Conservation (phyloP, 2,888 invertebrate species). For the Macaria notata region DNA sequence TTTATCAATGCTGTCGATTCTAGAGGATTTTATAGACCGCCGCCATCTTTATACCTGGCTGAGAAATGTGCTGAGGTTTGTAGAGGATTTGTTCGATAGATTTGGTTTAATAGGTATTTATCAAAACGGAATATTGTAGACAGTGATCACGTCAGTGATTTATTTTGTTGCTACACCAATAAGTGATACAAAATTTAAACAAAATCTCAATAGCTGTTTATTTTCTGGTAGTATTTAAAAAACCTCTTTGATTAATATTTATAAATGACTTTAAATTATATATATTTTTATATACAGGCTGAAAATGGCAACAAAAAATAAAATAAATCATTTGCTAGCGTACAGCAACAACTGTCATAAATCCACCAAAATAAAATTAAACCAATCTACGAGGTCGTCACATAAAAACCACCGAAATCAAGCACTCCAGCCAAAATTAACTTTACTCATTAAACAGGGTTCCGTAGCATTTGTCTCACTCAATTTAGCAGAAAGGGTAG, state of each 20-base stretch:
- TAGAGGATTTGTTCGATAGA: not conserved
- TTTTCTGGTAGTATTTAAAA: too few species aligned
- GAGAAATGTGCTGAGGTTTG: not conserved
- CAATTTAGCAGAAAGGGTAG: constrained; percentile 51
- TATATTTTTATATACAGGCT: too few species aligned
- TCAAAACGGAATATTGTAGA: too few species aligned
- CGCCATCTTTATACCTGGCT: constrained; percentile 11
- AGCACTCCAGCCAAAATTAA: constrained; percentile 43
- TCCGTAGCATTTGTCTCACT: constrained; percentile 54
- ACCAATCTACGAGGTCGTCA: constrained; percentile 4
- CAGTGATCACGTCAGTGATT: too few species aligned
- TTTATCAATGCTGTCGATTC: constrained; percentile 34
- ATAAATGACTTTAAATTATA: too few species aligned
- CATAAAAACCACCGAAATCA: constrained; percentile 16
- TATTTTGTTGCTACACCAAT: too few species aligned
- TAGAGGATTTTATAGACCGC: constrained; percentile 16
- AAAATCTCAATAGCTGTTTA: too few species aligned
- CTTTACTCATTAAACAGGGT: constrained; percentile 52
- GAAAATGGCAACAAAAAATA: too few species aligned
- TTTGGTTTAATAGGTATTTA: too few species aligned
- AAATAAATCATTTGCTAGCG: too few species aligned
- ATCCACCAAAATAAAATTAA: constrained; percentile 20
- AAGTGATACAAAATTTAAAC: too few species aligned
- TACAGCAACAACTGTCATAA: not conserved
- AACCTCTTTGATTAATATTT: too few species aligned